Base-by-base conservation (phyloP, 2,888 invertebrate genomes). In the Eurois occulta region DNA sequence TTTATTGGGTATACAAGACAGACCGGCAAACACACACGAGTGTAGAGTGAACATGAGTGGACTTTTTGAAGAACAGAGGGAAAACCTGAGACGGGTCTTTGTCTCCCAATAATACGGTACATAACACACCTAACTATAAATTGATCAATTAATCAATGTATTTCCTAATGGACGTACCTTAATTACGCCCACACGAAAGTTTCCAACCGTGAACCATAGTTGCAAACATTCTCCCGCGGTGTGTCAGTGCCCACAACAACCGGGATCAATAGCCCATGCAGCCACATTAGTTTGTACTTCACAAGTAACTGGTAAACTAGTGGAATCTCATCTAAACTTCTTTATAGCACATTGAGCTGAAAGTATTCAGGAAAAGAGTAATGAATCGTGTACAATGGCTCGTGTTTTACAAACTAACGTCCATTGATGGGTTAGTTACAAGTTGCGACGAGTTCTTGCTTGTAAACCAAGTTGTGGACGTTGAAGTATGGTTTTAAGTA, bases 271-370 rank as follows among this genome's bases (percentile, higher is more conserved):
- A 70, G 65, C 58, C 43, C 8, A 7, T 11, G 24, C 35, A 55
- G 21, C 35, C 28, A 52, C 83, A 77, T n/a, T 46, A 77, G 68
- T 58, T 67, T 69, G 62, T 60, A 79, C 41, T 71, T 62, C 32
- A 71, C 60, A 32, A 43, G 82, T n/a, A 68, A 83, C 35, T 65
- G 21, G 52, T 58, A 13, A 72, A 79, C 60, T 83, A 46, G 1
- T 69, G 46, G 79, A 58, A 84, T 84, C 84, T 84, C 80, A 81
- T 81, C 62, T 67, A 78, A 81, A 81, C 72, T 81, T 78, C 55
- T 72, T 64, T 72, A 62, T 48, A 67, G 60, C 52, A 41, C 62
- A 46, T 67, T 64, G 55, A 64, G 38, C 35, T 48, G 46, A 46
- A 65, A 77, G 68, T 65, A 38, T 64, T 46, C 68, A 41, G 68